These are phyloP conservation scores for Sturmia bella DNA, from an alignment of 2,888 invertebrate species.

Conservation along the genomic window DNA sequence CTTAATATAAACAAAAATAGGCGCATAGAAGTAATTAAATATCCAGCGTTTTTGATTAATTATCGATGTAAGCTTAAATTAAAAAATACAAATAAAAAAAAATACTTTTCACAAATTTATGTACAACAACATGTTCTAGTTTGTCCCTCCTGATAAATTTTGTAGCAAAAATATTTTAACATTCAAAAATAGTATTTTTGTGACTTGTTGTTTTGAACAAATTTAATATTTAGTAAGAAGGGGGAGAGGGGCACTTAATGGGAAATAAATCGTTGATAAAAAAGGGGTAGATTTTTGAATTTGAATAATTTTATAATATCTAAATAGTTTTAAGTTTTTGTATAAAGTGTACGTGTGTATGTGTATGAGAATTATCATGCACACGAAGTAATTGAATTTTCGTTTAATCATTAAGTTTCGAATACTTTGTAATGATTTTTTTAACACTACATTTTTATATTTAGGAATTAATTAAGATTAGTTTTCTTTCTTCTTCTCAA, in stretches of 20 bases:
- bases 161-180: conserved; percentile 32
- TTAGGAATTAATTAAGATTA: conserved; percentile 64
- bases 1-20: conserved; percentile 30
- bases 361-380: conserved; percentile 41
- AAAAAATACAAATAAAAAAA: conserved; percentile 29
- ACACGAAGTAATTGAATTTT: neutral
- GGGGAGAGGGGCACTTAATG: conserved; percentile 16
- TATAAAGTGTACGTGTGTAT: conserved; percentile 41
- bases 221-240: conserved; percentile 35
- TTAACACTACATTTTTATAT: conserved; percentile 19
- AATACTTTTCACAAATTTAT: conserved; percentile 43
- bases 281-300: conserved; percentile 18
- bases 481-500: no score
- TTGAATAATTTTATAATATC: conserved; percentile 10
- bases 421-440: conserved; percentile 27
- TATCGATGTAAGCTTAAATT: conserved; percentile 30
- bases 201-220: conserved; percentile 47
- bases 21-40: conserved; percentile 29
- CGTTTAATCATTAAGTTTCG: conserved; percentile 28
- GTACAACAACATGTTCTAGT: conserved; percentile 38
- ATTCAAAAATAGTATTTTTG: conserved; percentile 52
- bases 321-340: conserved; percentile 30
- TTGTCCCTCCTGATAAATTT: neutral
- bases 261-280: conserved; percentile 35
- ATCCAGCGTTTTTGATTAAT: conserved; percentile 38